Evolutionary conservation across 2,888 invertebrate species (phyloP), one percentile per base, ranked within the genome.

Genomic region (Drosophila phalerata): DNA sequence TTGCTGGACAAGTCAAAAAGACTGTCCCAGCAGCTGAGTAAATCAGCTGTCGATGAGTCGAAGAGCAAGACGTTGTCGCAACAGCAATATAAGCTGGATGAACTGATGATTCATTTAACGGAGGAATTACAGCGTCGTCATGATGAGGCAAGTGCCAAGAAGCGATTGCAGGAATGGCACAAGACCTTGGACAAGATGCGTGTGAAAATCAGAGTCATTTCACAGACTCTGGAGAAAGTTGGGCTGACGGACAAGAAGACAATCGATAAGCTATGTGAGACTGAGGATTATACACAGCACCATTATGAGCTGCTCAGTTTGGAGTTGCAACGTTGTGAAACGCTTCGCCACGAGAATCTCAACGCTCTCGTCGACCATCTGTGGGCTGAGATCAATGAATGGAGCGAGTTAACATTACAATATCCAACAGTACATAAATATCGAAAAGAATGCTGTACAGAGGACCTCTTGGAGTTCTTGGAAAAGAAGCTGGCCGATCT

Each of bases 371-470:
- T 91, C 3, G 80, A 91, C 5, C 82, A 95, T 83, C 93, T 96
- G 1, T 94, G 97, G 30, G 93, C 93, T 0, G 96, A 97, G 90
- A 94, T 98, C 38, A 92, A 93, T 58, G 91, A 94, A 6, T 94
- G 96, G 93, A 97, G 97, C 97, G 94, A 96, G 58, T 94, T 94
- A 75, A 95, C 96, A 60, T 95, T 96, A 91, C 96, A 95, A 85
- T 94, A 95, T 0, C 93, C 94, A 38, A 87, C 91, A 0, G 94
- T 96, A 72, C 93, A 94, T 5, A 93, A 93, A 13, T 95, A 95
- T 82, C 93, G 93, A 77, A 94, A 94, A 79, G 95, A 95, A 40
- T 94, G 94, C 32, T 97, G 94, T 90, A 95, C 95, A 0, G 97
- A 97, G 87, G 96, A 97, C 90, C 93, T 97, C 0, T 93, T 98